Conservation (phyloP, 2,888 invertebrate species). For the Calliscelio sp. region DNA sequence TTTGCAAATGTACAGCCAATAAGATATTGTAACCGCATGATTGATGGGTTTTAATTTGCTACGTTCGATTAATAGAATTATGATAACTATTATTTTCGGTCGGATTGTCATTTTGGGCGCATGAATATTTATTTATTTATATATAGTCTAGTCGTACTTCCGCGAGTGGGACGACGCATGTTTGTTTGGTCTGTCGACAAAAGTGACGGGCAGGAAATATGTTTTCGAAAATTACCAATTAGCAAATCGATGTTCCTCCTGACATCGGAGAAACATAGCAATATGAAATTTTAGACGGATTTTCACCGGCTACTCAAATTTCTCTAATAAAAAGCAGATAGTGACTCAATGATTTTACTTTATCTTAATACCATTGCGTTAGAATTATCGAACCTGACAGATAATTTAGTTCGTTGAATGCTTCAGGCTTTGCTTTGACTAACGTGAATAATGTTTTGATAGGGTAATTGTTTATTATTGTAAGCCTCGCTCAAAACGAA, state of each 20-base stretch:
- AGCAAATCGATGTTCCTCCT: slow-evolving; percentile 59
- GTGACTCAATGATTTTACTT: slow-evolving; percentile 36
- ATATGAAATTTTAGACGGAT: slow-evolving; percentile 62
- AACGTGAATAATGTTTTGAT: slow-evolving; percentile 43
- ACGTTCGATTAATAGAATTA: slow-evolving; percentile 45
- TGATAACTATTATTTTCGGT: slow-evolving; percentile 42
- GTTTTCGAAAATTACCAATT: slow-evolving; percentile 62
- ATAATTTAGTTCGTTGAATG: slow-evolving; percentile 20
- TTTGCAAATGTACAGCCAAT: slow-evolving; percentile 17
- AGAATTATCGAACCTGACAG: slow-evolving; percentile 22
- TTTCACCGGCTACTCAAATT: slow-evolving; percentile 59
- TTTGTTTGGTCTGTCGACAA: slow-evolving; percentile 83
- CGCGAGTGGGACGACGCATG: slow-evolving; percentile 75
- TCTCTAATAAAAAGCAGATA: slow-evolving; percentile 28
- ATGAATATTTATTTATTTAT: slow-evolving; percentile 75
- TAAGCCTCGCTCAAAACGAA: background rate
- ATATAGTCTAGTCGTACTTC: slow-evolving; percentile 71
- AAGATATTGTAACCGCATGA: slow-evolving; percentile 11
- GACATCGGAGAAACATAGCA: slow-evolving; percentile 54
- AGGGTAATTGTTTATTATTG: slow-evolving; percentile 41
- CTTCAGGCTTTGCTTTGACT: slow-evolving; percentile 18
- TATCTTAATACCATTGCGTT: too few relatives aligned
- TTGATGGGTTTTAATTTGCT: slow-evolving; percentile 30
- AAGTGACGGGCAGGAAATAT: slow-evolving; percentile 70
- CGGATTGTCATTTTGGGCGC: slow-evolving; percentile 34